Percentiles rank a stretch among this genome's conserved stretches.
Conservation (phyloP, 2,888 invertebrate genomes). For the Scaeva pyrastri region DNA sequence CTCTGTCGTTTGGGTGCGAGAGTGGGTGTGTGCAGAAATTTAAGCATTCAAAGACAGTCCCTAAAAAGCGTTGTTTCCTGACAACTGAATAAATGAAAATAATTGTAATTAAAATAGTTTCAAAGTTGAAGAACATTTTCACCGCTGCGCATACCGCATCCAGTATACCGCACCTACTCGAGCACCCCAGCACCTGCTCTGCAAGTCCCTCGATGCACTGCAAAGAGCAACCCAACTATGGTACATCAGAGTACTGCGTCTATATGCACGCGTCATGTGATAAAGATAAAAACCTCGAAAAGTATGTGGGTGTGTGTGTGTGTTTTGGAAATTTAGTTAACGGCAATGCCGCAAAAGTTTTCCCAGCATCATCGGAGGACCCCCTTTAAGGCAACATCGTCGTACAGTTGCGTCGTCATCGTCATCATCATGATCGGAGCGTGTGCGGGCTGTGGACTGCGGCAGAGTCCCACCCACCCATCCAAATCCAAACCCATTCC, state of each 20-base stretch:
- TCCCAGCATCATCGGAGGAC: constrained; percentile 5
- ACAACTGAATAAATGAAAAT: constrained; percentile 72
- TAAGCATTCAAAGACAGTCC: constrained; percentile 54
- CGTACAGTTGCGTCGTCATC: too few relatives aligned
- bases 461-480: not conserved
- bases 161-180: too few relatives aligned
- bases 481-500: constrained; percentile 2
- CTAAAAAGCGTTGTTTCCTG: constrained; percentile 58
- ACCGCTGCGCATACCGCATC: not conserved
- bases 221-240: not conserved
- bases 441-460: not conserved
- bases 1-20: not conserved
- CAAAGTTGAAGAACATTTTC: constrained; percentile 51
- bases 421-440: constrained; percentile 21
- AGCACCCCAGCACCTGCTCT: too few relatives aligned
- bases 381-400: constrained; percentile 23
- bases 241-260: too few relatives aligned
- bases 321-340: constrained; percentile 58
- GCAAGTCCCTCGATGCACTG: not conserved
- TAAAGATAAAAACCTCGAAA: constrained; percentile 51
- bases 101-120: constrained; percentile 75
- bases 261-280: not conserved
- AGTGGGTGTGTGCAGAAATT: constrained; percentile 29
- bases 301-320: constrained; percentile 15
- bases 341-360: constrained; percentile 59